These are phyloP conservation scores for Hyles euphorbiae DNA, from an alignment of 1,140 invertebrate species.

Conservation along the genomic window DNA sequence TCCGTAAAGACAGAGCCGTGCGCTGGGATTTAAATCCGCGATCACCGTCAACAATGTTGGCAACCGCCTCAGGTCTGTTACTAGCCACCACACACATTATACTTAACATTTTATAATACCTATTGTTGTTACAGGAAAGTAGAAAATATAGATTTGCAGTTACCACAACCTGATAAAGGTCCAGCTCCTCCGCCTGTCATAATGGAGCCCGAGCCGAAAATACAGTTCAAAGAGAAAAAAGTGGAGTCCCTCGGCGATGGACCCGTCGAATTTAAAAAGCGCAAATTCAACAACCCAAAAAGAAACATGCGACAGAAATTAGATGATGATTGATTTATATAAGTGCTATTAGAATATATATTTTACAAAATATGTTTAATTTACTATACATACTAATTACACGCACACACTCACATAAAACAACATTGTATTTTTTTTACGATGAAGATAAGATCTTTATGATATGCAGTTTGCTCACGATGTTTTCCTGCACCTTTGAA, in stretches of 20 bases:
- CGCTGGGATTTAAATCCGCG: too few relatives aligned
- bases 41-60: too few relatives aligned
- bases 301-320: constrained; percentile 78
- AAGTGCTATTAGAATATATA: constrained; percentile 13
- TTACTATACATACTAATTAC: not conserved
- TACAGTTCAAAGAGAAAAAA: constrained; percentile 55
- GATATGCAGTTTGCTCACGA: too few relatives aligned
- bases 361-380: constrained; percentile 6
- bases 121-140: constrained; percentile 24
- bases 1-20: too few relatives aligned
- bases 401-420: not conserved
- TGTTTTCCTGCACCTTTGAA: too few relatives aligned
- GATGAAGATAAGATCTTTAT: too few relatives aligned
- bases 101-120: not conserved
- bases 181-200: constrained; percentile 49
- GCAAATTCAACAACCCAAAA: constrained; percentile 76
- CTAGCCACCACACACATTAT: not conserved
- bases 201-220: constrained; percentile 37
- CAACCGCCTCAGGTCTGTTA: too few relatives aligned
- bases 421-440: too few relatives aligned
- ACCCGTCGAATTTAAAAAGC: constrained; percentile 78
- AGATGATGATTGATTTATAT: constrained; percentile 71
- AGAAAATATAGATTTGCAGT: constrained; percentile 49
- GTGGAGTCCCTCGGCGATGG: constrained; percentile 59
- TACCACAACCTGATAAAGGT: constrained; percentile 51